Evolutionary conservation across 1,140 invertebrate species (phyloP), one percentile per base, ranked within the genome.

Genomic region (Octopus sinensis): DNA sequence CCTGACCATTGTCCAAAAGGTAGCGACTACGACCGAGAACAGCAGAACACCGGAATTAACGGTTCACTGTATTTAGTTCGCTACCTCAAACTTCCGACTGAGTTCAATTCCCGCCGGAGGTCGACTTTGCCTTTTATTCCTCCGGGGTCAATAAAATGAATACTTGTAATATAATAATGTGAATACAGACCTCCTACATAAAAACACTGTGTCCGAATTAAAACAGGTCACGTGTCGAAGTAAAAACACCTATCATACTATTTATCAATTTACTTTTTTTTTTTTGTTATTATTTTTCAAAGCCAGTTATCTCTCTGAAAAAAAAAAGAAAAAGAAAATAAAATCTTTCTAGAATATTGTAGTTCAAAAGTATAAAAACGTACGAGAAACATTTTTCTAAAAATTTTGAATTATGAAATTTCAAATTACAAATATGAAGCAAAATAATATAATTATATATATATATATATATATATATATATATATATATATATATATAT

Each of bases 381-480:
- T 17, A 71, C 30, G 30, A n/a, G 5, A 71, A n/a, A 13, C 17
- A 6, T n/a, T 71, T n/a, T 17, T 71, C 17, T 71, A 71, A 13
- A 23, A n/a, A 13, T 71, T n/a, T 71, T 12, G 6, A 71, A 71
- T 71, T 71, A 7, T n/a, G 30, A n/a, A 71, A 13, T 6, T 71
- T 23, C 30, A 6, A 13, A n/a, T 13, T 71, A 71, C 30, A 4
- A n/a, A 71, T 71, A 71, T 12, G 30, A n/a, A 71, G 12, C 5
- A 71, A 23, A n/a, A n/a, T 71, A 9, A 17, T 62, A 62, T 62
- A 17, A 9, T 6, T 62, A 62, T 62, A 62, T 62, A 62, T 62
- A 62, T 62, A 62, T 62, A 62, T 62, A 62, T 62, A 62, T 62
- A 62, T 62, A 62, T 62, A 62, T 62, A 62, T 62, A 62, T 62